These are phyloP conservation scores for Ceyx cyanopectus DNA, from an alignment of 2,113 vertebrate genomes.

Conservation along the genomic window DNA sequence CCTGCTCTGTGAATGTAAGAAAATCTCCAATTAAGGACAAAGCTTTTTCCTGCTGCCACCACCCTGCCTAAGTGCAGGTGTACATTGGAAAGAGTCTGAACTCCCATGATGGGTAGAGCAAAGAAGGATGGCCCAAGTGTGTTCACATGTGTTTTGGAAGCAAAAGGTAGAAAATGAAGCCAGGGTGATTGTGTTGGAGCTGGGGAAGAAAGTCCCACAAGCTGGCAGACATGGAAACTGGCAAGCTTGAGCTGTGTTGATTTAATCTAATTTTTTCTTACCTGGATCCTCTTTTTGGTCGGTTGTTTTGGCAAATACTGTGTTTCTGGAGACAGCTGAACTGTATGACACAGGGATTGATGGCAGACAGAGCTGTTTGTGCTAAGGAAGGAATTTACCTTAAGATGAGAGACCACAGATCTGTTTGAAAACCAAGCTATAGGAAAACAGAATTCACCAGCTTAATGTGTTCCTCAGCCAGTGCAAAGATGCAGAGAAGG, in stretches of 20 bases:
- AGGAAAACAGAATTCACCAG: neutral
- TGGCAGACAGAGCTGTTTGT: neutral
- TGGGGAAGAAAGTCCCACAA: neutral
- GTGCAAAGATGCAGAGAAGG: neutral
- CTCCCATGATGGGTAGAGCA: neutral
- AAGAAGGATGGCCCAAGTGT: neutral
- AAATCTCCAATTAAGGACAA: neutral
- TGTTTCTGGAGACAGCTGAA: neutral
- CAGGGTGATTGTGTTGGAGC: neutral
- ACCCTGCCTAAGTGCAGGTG: fast-evolving
- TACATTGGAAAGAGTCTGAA: neutral
- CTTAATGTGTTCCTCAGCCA: neutral
- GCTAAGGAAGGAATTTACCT: neutral
- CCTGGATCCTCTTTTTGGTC: neutral
- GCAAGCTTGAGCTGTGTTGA: neutral
- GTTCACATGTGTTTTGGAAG: neutral
- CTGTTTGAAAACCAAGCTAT: neutral
- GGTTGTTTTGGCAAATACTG: neutral
- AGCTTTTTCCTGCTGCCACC: neutral
- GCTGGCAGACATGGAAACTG: neutral
- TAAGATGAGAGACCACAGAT: neutral
- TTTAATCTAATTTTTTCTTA: neutral
- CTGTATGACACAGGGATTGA: neutral
- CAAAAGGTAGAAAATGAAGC: neutral
- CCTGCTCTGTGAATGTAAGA: neutral